Evolutionary conservation across 35 echinoderm and acorn worm species (phyloP).

Genomic region (Ophioderma brevispina): DNA sequence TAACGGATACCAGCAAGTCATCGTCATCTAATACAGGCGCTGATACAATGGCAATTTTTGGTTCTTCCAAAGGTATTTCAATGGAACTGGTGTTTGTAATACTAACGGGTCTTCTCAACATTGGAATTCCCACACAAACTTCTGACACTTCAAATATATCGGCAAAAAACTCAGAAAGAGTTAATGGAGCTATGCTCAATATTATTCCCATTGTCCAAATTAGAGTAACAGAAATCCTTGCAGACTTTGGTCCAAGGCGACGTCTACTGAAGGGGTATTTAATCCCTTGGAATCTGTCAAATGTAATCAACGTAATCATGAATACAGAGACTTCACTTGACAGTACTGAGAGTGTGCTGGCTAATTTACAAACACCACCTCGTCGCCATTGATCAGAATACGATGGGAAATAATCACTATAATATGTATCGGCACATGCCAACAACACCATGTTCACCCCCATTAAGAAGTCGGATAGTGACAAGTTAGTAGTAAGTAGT

Average conservation of each 20-base stretch:
- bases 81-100: background rate
- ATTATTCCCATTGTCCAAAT: background rate
- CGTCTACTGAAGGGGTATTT: background rate
- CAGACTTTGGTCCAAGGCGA: background rate
- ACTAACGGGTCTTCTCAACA: background rate
- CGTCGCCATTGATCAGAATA: background rate
- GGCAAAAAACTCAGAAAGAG: background rate
- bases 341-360: background rate
- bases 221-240: background rate
- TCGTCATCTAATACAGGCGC: background rate
- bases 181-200: background rate
- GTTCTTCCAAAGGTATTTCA: no score
- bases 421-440: background rate
- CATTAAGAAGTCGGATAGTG: background rate
- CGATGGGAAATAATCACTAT: background rate
- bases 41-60: no score
- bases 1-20: background rate
- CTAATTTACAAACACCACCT: background rate
- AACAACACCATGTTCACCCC: background rate
- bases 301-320: background rate
- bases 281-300: background rate
- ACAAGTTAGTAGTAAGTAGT: background rate
- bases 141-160: background rate
- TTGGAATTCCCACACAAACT: background rate
- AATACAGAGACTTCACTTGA: constrained; percentile 15